These are phyloP conservation scores for Oligia strigilis DNA, from an alignment of 2,888 invertebrate genomes.

Conservation along the genomic window DNA sequence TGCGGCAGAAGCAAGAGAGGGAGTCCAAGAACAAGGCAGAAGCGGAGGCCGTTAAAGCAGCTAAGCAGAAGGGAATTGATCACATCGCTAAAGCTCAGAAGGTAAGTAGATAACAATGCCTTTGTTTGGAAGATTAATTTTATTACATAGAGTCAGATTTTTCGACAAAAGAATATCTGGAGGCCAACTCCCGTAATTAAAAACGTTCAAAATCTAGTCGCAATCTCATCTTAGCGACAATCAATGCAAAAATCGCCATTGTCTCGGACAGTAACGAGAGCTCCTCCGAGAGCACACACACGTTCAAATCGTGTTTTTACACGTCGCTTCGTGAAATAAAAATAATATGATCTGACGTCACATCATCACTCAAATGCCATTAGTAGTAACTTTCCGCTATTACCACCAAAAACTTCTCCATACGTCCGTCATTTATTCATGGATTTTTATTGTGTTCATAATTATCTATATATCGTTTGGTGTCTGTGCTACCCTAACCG, in stretches of 20 bases:
- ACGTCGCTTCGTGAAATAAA: not conserved
- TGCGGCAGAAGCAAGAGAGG: constrained; percentile 91
- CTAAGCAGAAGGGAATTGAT: constrained; percentile 92
- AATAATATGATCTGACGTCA: not conserved
- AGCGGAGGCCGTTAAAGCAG: constrained; percentile 87
- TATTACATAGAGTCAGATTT: not conserved
- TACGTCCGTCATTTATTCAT: not conserved
- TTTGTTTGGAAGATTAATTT: not conserved
- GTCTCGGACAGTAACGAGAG: not conserved
- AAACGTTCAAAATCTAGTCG: too few relatives aligned
- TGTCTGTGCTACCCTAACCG: not conserved
- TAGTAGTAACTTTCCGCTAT: not conserved
- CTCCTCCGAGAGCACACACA: not conserved
- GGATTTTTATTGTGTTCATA: not conserved
- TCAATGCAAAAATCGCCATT: not conserved
- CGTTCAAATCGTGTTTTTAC: not conserved
- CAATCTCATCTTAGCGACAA: too few relatives aligned
- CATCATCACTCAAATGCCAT: not conserved
- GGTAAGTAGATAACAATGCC: constrained; percentile 72
- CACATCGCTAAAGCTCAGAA: constrained; percentile 89
- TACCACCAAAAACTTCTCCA: not conserved
- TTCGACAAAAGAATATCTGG: not conserved
- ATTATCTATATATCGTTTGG: not conserved
- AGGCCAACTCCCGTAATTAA: too few relatives aligned
- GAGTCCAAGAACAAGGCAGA: constrained; percentile 91